Percentiles rank a stretch among this genome's conserved stretches.
Evolutionary conservation across 2,797 vertebrate genomes (phyloP).

Genomic region (Poeciliopsis turneri): DNA sequence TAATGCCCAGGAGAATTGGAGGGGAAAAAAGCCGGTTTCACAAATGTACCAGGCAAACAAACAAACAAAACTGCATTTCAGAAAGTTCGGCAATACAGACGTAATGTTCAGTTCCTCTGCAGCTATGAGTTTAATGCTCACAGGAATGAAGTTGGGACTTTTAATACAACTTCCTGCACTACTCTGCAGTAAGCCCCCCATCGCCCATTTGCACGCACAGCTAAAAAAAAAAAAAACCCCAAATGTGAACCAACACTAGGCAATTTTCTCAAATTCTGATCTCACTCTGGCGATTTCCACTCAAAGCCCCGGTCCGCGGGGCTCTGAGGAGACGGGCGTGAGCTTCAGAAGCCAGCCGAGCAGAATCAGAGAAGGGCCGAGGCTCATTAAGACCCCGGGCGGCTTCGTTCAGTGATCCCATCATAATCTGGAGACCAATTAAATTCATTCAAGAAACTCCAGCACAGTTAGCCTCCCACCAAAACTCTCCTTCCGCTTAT

Average conservation of each 20-base stretch:
- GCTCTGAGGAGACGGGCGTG: conserved; percentile 7
- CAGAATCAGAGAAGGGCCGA: conserved; percentile 24
- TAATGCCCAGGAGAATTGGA: neutral
- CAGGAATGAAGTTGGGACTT: neutral
- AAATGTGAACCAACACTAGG: neutral
- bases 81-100: neutral
- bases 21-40: neutral
- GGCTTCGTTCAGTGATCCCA: conserved; percentile 59
- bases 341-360: conserved; percentile 20
- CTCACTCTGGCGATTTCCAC: conserved; percentile 31
- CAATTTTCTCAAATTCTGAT: conserved; percentile 14
- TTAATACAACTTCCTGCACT: neutral
- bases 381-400: conserved; percentile 73
- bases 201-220: neutral
- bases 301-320: conserved; percentile 7
- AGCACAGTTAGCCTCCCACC: conserved; percentile 25
- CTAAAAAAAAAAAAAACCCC: neutral
- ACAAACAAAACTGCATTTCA: neutral
- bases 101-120: neutral
- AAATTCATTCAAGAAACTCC: conserved; percentile 59
- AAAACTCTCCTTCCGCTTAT: conserved; percentile 47
- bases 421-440: conserved; percentile 80
- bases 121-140: neutral
- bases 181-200: neutral
- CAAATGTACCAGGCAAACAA: neutral